Conservation (phyloP, 2,888 invertebrate genomes). For the Netelia fuscicornis region DNA sequence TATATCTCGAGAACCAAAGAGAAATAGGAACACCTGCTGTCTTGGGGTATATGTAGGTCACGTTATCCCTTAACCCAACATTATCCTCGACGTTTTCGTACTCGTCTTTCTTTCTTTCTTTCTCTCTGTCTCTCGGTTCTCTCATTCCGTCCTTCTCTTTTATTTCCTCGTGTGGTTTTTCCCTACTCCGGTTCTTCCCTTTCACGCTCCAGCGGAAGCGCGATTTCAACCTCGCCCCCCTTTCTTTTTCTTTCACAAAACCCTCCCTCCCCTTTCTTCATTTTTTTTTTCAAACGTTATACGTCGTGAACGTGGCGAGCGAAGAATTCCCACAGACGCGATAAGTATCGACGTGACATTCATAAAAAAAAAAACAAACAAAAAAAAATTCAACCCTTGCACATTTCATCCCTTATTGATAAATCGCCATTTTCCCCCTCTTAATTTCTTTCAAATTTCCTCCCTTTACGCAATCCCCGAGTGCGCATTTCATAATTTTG, state of each 20-base stretch:
- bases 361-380: too few relatives aligned
- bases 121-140: slow-evolving; percentile 31
- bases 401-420: too few relatives aligned
- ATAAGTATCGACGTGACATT: background rate
- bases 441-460: too few relatives aligned
- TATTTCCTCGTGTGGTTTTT: slow-evolving; percentile 45
- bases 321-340: slow-evolving; percentile 53
- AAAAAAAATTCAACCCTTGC: too few relatives aligned
- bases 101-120: slow-evolving; percentile 3
- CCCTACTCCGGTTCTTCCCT: slow-evolving; percentile 40
- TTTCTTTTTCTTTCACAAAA: background rate
- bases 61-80: slow-evolving; percentile 64
- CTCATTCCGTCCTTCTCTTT: slow-evolving; percentile 8
- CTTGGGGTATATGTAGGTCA: slow-evolving; percentile 59
- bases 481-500: too few relatives aligned
- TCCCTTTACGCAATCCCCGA: too few relatives aligned
- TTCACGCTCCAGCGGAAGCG: slow-evolving; percentile 62
- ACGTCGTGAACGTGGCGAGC: slow-evolving; percentile 29
- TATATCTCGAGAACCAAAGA: slow-evolving; percentile 25
- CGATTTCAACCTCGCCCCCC: slow-evolving; percentile 53
- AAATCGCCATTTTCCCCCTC: too few relatives aligned
- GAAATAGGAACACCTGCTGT: slow-evolving; percentile 59
- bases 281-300: background rate
- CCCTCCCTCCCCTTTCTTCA: background rate
- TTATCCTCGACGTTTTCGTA: slow-evolving; percentile 46